A percentile compares a stretch with the other conserved stretches of the same genome.
Conservation (phyloP, 2,113 vertebrate species). For the Astur gentilis region DNA sequence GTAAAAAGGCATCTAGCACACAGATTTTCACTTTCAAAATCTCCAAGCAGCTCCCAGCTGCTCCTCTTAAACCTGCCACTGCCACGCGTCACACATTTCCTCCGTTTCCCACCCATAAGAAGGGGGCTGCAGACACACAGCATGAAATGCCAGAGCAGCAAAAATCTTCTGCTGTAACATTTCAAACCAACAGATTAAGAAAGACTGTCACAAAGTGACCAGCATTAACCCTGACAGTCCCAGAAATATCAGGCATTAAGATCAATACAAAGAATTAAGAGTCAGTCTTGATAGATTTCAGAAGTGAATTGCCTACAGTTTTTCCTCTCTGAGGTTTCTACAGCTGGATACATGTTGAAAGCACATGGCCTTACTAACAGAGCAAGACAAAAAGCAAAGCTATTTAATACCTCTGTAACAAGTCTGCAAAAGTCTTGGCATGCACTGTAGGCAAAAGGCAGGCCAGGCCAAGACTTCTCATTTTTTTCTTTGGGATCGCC, state of each 20-base stretch:
- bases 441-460: background rate
- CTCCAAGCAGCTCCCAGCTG: background rate
- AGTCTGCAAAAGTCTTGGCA: background rate
- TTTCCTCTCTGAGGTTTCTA: background rate
- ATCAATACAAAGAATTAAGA: background rate
- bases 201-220: background rate
- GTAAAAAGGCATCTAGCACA: background rate
- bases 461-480: background rate
- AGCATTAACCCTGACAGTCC: background rate
- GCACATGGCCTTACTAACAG: background rate
- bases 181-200: background rate
- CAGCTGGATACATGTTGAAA: background rate
- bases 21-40: background rate
- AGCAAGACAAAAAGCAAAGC: background rate
- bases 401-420: background rate
- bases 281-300: background rate
- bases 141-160: accelerated
- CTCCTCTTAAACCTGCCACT: background rate
- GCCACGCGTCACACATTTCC: background rate
- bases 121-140: background rate
- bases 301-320: background rate
- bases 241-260: background rate
- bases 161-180: background rate
- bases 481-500: background rate
- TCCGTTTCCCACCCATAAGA: background rate